A percentile compares a stretch with the other conserved stretches of the same genome.
Conservation (phyloP, 2,888 invertebrate genomes). For the Sylvicola fuscatus region DNA sequence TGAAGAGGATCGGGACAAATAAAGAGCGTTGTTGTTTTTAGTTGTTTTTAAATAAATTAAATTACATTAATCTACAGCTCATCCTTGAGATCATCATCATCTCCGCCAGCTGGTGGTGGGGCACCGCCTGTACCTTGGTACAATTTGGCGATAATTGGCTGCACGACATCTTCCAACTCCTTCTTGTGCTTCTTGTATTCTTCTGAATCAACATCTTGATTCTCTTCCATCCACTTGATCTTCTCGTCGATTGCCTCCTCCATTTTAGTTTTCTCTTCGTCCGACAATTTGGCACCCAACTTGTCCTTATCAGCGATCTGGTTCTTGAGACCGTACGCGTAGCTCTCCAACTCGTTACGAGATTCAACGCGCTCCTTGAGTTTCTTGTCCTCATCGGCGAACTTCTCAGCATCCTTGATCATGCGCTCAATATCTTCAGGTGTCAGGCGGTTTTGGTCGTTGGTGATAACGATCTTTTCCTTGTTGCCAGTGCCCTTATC, state of each 20-base stretch:
- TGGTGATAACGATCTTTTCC: constrained; percentile 97
- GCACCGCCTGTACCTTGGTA: constrained; percentile 73
- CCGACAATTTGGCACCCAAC: constrained; percentile 73
- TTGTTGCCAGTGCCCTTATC: constrained; percentile 98
- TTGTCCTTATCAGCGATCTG: constrained; percentile 94
- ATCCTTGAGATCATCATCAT: constrained; percentile 61
- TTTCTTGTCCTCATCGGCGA: constrained; percentile 97
- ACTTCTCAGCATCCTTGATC: constrained; percentile 98
- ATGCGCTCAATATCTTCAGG: constrained; percentile 98
- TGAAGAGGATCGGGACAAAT: too few relatives aligned
- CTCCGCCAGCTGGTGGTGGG: constrained; percentile 46
- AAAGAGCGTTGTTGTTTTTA: too few relatives aligned
- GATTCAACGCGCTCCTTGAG: constrained; percentile 89
- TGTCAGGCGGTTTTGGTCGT: constrained; percentile 90
- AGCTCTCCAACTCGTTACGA: constrained; percentile 91
- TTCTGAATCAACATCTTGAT: constrained; percentile 79
- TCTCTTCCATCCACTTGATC: constrained; percentile 95
- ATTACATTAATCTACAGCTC: constrained; percentile 39
- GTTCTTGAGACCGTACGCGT: constrained; percentile 94
- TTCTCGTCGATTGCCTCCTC: constrained; percentile 91
- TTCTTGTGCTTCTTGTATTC: constrained; percentile 92
- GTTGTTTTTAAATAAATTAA: neutral
- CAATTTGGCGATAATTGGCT: constrained; percentile 92
- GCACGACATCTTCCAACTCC: constrained; percentile 81
- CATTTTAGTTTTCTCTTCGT: constrained; percentile 85